A percentile compares a stretch with the other conserved stretches of the same genome.
phyloP scores from a whole-genome alignment of 1,140 invertebrate genomes.

The Anastatus disparis region DNA sequence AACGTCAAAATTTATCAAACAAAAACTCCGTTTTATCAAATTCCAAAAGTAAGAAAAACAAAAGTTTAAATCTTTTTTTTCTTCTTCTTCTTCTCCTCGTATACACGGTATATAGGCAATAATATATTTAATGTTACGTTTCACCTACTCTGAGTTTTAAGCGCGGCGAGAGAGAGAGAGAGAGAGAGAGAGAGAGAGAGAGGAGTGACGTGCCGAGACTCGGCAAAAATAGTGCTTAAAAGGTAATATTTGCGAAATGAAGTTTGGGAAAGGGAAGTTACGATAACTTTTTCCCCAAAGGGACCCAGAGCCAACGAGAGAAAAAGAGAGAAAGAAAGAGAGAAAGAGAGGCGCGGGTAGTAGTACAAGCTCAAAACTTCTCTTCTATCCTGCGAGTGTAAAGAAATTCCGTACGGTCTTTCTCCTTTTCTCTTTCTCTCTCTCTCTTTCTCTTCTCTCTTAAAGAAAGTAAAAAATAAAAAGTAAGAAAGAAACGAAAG shows the following conservation, averaged over 20 bases:
- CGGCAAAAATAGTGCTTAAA: slow-evolving; percentile 31
- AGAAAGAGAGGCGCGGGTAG: too few species aligned
- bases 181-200: too few species aligned
- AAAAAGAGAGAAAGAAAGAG: too few species aligned
- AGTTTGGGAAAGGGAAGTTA: slow-evolving; percentile 29
- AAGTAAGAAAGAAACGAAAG: too few species aligned
- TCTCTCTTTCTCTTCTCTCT: background rate
- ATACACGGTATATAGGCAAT: too few species aligned
- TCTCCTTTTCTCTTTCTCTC: background rate
- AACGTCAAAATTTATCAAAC: too few species aligned
- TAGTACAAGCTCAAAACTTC: slow-evolving; percentile 22
- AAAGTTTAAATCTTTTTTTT: too few species aligned
- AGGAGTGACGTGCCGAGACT: slow-evolving; percentile 33
- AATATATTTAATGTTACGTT: slow-evolving; percentile 21
- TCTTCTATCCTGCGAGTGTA: slow-evolving; percentile 8
- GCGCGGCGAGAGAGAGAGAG: too few species aligned
- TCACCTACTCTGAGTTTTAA: too few species aligned
- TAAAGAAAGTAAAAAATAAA: background rate
- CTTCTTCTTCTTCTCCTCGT: too few species aligned
- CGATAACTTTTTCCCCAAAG: slow-evolving; percentile 30
- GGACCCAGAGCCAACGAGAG: background rate
- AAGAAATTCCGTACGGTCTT: slow-evolving; percentile 3
- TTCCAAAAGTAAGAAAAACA: too few species aligned
- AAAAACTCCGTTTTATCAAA: too few species aligned
- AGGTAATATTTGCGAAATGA: slow-evolving; percentile 41